Conservation (phyloP, 35 echinoderm and acorn worm species). For the Patiria miniata region DNA sequence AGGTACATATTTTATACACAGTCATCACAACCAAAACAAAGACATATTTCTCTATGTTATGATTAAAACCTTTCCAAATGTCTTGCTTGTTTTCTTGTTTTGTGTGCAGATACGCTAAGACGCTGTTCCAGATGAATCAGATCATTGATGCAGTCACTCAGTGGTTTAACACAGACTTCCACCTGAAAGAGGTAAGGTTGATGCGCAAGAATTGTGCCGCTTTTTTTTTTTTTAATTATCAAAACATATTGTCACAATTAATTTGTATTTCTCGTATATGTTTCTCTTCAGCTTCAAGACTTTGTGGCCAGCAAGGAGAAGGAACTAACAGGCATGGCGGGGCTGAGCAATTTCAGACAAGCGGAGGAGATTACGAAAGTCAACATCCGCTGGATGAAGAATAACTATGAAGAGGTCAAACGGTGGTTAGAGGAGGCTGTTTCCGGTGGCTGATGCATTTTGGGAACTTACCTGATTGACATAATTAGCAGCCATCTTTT, state of each 20-base stretch:
- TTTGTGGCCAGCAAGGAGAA: constrained; percentile 37
- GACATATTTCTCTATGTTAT: background rate
- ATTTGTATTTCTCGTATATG: too few species aligned
- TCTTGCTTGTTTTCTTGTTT: background rate
- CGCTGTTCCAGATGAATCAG: constrained; percentile 52
- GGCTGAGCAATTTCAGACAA: constrained; percentile 47
- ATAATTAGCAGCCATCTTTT: too few species aligned
- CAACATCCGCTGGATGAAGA: constrained; percentile 68
- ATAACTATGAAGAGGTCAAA: constrained; percentile 49
- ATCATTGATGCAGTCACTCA: constrained; percentile 55
- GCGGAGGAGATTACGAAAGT: constrained; percentile 52
- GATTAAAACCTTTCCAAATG: background rate
- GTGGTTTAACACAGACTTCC: constrained; percentile 58
- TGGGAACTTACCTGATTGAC: too few species aligned
- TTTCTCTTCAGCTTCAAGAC: constrained; percentile 6
- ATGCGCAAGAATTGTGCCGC: background rate
- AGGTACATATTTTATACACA: constrained; percentile 12
- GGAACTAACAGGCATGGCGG: constrained; percentile 17
- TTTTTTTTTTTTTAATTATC: background rate
- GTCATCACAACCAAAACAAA: too few species aligned
- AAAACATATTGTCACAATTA: too few species aligned
- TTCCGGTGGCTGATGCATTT: constrained; percentile 8
- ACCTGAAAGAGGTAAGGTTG: constrained; percentile 56
- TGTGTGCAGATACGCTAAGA: constrained; percentile 5
- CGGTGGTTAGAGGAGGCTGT: constrained; percentile 45